A percentile compares a stretch with the other conserved stretches of the same genome.
Conservation (phyloP, 2,797 vertebrate genomes). For the Catostomus latipinnis region DNA sequence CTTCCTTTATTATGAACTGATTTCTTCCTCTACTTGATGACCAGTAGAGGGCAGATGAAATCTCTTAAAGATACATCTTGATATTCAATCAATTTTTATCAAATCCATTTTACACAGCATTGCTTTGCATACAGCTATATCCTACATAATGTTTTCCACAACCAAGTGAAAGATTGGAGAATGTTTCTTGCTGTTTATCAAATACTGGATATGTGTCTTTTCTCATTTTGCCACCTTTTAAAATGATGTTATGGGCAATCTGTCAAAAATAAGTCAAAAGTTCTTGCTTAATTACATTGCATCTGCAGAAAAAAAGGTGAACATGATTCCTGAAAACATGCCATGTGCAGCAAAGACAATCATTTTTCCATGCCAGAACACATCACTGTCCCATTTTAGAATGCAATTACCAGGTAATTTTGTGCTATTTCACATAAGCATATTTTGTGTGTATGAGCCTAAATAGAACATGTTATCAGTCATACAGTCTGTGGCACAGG, state of each 20-base stretch:
- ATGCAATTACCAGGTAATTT: slow-evolving; percentile 31
- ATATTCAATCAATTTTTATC: slow-evolving; percentile 47
- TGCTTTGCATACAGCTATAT: slow-evolving; percentile 1
- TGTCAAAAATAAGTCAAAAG: too few relatives aligned
- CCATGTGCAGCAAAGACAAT: neutral
- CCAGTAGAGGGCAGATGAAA: slow-evolving; percentile 75
- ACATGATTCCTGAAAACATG: slow-evolving; percentile 15
- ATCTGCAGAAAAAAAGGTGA: neutral
- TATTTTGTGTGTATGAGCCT: slow-evolving; percentile 7
- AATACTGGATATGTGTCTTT: too few relatives aligned
- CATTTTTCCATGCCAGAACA: slow-evolving; percentile 32
- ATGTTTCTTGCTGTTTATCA: too few relatives aligned
- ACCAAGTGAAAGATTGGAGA: neutral
- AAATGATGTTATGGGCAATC: neutral
- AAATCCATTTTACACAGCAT: neutral
- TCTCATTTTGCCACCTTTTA: neutral
- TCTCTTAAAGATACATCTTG: slow-evolving; percentile 53
- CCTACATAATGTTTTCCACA: neutral
- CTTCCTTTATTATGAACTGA: slow-evolving; percentile 6
- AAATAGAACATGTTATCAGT: slow-evolving; percentile 16
- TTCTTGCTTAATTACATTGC: too few relatives aligned
- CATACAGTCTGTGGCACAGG: slow-evolving; percentile 27
- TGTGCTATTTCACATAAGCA: slow-evolving; percentile 30
- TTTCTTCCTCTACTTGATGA: slow-evolving; percentile 47
- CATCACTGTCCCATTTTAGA: slow-evolving; percentile 13